A percentile compares a stretch with the other conserved stretches of the same genome.
Conservation (phyloP, 2,797 vertebrate genomes). For the Darevskia nairensis region DNA sequence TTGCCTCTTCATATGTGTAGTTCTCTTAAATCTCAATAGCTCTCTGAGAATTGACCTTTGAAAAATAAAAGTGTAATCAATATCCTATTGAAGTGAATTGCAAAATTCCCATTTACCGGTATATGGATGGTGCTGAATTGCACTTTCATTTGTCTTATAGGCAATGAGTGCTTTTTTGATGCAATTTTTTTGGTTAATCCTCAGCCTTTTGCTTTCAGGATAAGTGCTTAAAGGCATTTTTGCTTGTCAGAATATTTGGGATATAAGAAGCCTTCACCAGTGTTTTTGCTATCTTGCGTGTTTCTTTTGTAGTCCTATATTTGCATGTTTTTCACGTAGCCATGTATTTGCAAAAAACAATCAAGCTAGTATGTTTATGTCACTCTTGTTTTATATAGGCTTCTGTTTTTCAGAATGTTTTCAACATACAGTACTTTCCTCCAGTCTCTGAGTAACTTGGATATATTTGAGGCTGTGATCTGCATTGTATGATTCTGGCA, state of each 20-base stretch:
- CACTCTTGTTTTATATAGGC: constrained; percentile 3
- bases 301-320: neutral
- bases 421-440: neutral
- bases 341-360: neutral
- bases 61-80: neutral
- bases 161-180: neutral
- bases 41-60: neutral
- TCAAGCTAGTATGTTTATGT: neutral
- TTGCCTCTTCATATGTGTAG: neutral
- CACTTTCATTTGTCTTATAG: neutral
- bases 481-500: neutral
- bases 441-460: neutral
- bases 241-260: neutral
- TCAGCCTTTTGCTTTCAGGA: neutral
- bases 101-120: neutral
- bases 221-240: neutral
- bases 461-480: neutral
- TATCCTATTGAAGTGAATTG: neutral
- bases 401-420: neutral
- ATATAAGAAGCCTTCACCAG: neutral
- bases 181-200: neutral
- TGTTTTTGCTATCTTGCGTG: neutral
- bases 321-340: neutral
- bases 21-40: neutral
- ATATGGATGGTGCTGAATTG: neutral